Evolutionary conservation across 2,888 invertebrate species (phyloP), one percentile per base, ranked within the genome.

Genomic region (Megaustenia siamemsis): DNA sequence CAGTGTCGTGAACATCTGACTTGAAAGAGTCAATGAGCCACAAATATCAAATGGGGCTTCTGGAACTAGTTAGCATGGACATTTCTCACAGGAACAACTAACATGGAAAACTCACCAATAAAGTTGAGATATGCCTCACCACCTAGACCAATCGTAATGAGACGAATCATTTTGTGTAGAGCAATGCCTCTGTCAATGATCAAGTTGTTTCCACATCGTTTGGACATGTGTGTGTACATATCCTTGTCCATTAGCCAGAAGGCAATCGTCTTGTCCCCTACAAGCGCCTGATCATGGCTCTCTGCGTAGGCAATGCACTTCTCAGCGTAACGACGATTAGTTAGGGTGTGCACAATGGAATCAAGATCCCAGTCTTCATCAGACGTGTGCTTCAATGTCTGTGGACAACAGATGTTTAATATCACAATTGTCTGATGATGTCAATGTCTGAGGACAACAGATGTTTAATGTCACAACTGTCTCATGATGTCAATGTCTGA

Each of bases 241-340:
- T 98, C 98, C 90, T 98, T 98, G 94, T 99, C 99, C 99, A 99
- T 99, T 89, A 99, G 94, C 99, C 99, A 99, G 95, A 99, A 99
- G 0, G 99, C 99, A 68, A 99, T 96, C 0, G 99, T 99, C 94
- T 99, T 99, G 94, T 99, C 99, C 0, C 99, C 94, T 1, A 94
- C 93, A 28, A 94, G 88, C 73, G 96, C 96, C 95, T 99, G 99
- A 93, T 99, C 99, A 92, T 99, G 99, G 49, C 98, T 98, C 95
- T 99, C 99, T 0, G 97, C 97, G 93, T 99, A 99, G 0, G 99
- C 98, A 0, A 99, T 97, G n/a, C 97, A 97, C 86, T 97, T 97
- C 94, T 99, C 99, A 95, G 96, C 96, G 97, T 98, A 99, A 24
- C 99, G 95, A 0, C 99, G 95, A 94, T 99, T 99, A 38, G 97